These are phyloP conservation scores for Catostylus mosaicus DNA, from an alignment of 30 jellyfish, hydroid and myxozoan genomes.

Conservation along the genomic window DNA sequence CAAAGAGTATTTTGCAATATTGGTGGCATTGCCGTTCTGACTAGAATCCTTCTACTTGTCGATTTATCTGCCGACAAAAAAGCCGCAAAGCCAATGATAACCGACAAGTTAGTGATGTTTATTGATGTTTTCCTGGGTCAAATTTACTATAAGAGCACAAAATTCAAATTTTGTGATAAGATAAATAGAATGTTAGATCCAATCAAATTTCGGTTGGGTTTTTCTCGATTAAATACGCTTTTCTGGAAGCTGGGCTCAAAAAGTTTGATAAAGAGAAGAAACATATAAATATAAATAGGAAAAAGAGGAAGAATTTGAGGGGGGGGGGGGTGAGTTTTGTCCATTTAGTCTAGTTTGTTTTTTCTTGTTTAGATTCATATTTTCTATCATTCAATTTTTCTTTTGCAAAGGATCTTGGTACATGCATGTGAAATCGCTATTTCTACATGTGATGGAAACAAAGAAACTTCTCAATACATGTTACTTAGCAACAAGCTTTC, in stretches of 20 bases:
- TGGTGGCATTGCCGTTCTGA: slow-evolving; percentile 84
- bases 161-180: no score
- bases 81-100: slow-evolving; percentile 36
- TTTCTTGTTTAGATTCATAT: background rate
- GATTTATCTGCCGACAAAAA: slow-evolving; percentile 59
- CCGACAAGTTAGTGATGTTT: slow-evolving; percentile 69
- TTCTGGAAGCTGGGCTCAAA: no score
- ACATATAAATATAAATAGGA: no score
- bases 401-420: slow-evolving; percentile 52
- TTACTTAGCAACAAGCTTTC: slow-evolving; percentile 80
- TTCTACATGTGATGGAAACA: slow-evolving; percentile 73
- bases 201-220: no score
- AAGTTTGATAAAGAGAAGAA: no score
- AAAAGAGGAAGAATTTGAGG: no score
- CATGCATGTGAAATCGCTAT: slow-evolving; percentile 61
- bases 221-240: no score
- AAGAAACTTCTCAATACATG: slow-evolving; percentile 75
- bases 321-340: no score
- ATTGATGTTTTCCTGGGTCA: no score
- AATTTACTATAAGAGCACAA: no score
- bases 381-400: background rate
- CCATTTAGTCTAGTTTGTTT: no score
- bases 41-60: slow-evolving; percentile 70
- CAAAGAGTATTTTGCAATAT: slow-evolving; percentile 81
- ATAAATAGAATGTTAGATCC: no score